A percentile compares a stretch with the other conserved stretches of the same genome.
Evolutionary conservation across 1,140 invertebrate genomes (phyloP).

Genomic region (Hormaphis cornu): DNA sequence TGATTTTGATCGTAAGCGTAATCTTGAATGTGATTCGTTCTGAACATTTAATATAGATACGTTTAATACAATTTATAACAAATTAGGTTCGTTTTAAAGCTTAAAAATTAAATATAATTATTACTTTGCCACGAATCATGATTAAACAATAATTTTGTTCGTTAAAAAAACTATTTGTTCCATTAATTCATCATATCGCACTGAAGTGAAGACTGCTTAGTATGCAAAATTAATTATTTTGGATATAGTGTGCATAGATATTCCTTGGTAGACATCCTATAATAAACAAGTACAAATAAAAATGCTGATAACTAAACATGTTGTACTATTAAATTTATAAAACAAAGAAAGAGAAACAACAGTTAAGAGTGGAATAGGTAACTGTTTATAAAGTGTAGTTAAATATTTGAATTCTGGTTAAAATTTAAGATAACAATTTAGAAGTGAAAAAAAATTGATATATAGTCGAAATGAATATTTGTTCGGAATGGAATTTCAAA

Average conservation of each 20-base stretch:
- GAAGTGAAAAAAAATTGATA: no score
- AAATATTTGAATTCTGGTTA: no score
- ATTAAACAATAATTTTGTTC: background rate
- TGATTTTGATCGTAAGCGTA: constrained; percentile 29
- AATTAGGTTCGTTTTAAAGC: no score
- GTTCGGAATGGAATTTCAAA: no score
- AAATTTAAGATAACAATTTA: no score
- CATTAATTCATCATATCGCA: background rate
- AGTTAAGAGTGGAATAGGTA: no score
- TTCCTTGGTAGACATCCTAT: background rate
- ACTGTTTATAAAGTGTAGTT: no score
- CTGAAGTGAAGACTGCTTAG: background rate
- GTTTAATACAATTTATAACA: background rate
- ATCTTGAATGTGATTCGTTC: constrained; percentile 13
- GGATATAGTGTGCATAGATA: background rate
- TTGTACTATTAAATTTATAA: no score
- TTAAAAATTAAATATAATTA: background rate
- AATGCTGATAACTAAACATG: background rate
- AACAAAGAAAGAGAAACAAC: no score
- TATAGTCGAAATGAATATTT: no score
- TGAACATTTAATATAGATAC: background rate
- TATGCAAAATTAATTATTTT: background rate
- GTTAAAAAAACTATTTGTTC: background rate
- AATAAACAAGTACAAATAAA: background rate
- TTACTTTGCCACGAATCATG: constrained; percentile 13